Conservation (phyloP, 2,888 invertebrate species). For the Phyto melanocephala region DNA sequence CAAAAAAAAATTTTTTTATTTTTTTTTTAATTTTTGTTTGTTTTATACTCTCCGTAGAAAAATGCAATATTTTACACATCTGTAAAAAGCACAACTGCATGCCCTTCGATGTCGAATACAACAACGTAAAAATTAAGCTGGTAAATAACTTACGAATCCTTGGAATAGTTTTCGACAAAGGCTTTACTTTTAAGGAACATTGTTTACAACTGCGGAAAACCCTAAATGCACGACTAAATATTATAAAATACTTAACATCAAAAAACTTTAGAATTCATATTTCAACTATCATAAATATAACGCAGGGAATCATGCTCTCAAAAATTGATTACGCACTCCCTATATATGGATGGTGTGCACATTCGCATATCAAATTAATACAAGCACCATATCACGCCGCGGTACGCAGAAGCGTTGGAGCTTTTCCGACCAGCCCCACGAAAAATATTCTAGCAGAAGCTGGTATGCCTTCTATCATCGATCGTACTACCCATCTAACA, state of each 20-base stretch:
- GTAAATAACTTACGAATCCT: not conserved
- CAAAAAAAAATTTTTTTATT: too few relatives aligned
- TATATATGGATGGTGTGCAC: not conserved
- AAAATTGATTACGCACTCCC: not conserved
- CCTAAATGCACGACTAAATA: not conserved
- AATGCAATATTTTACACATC: not conserved
- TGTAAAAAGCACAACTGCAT: constrained; percentile 1
- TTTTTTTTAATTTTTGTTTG: too few relatives aligned
- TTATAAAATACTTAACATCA: not conserved
- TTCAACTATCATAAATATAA: not conserved
- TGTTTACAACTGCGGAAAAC: not conserved
- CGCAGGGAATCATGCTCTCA: not conserved
- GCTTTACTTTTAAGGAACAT: too few relatives aligned
- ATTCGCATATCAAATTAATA: too few relatives aligned
- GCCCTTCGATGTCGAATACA: not conserved
- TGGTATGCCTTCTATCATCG: not conserved
- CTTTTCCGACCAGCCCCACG: not conserved
- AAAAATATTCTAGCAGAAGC: not conserved
- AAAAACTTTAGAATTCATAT: not conserved
- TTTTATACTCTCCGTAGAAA: too few relatives aligned
- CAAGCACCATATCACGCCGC: too few relatives aligned
- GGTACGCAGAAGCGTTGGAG: not conserved
- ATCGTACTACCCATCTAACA: not conserved
- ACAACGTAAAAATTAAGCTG: not conserved
- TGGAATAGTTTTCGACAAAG: too few relatives aligned